A percentile compares a stretch with the other conserved stretches of the same genome.
phyloP scores from a whole-genome alignment of 2,888 invertebrate genomes.

The Pecten maximus region DNA sequence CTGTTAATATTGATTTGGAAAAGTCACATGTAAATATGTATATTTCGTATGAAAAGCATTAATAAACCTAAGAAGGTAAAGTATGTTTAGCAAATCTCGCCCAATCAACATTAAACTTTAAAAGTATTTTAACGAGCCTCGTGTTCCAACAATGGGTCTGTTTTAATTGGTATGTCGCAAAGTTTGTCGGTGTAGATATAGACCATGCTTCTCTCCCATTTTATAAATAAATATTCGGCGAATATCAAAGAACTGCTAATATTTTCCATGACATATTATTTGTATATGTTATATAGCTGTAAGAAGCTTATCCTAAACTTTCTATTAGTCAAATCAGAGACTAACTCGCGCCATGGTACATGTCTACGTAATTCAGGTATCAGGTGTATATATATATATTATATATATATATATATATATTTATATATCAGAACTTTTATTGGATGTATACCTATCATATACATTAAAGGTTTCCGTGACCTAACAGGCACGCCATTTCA shows the following conservation, averaged over 20 bases:
- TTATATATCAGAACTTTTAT: neutral
- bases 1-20: neutral
- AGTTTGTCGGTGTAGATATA: neutral
- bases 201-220: neutral
- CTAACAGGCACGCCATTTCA: neutral
- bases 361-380: neutral
- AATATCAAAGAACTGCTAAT: neutral
- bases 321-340: neutral
- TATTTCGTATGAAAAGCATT: neutral
- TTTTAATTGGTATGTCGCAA: neutral
- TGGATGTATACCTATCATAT: neutral
- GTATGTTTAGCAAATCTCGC: neutral
- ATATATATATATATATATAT: neutral
- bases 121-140: neutral
- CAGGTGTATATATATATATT: neutral
- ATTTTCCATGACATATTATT: neutral
- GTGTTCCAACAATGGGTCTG: neutral
- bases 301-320: neutral
- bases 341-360: no score
- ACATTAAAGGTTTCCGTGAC: neutral
- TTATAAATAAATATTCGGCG: conserved; percentile 26
- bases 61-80: neutral
- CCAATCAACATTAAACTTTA: neutral
- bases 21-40: neutral
- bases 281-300: neutral